Percentiles rank a stretch among this genome's conserved stretches.
Evolutionary conservation across 2,888 invertebrate species (phyloP).

Genomic region (Listrodromus nycthemerus): DNA sequence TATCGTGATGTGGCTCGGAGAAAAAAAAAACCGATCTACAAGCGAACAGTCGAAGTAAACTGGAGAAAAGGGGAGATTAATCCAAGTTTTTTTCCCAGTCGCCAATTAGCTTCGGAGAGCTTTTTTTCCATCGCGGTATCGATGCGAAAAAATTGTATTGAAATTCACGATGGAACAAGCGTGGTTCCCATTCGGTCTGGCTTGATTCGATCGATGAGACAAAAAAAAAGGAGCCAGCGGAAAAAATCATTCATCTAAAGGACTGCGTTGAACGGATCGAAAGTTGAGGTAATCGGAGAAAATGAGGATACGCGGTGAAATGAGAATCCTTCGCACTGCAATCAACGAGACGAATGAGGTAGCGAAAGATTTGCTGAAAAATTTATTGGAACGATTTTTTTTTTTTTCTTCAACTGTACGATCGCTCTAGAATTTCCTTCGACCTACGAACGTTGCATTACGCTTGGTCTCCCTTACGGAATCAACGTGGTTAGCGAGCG

Average conservation of each 20-base stretch:
- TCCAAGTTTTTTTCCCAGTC: neutral
- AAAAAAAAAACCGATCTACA: slow-evolving; percentile 23
- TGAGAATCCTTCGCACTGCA: no score
- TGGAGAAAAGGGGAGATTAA: neutral
- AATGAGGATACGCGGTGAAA: no score
- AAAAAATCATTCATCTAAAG: neutral
- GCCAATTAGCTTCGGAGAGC: slow-evolving; percentile 1
- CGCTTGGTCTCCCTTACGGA: slow-evolving; percentile 74
- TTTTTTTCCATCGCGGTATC: neutral
- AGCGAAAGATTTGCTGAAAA: no score
- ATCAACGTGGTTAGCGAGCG: slow-evolving; percentile 70
- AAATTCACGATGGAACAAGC: neutral
- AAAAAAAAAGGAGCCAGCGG: neutral
- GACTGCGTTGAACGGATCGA: neutral
- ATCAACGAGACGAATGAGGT: no score
- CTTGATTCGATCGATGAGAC: neutral
- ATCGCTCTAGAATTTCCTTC: slow-evolving; percentile 42
- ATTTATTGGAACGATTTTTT: no score
- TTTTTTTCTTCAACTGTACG: neutral
- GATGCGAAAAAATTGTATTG: neutral
- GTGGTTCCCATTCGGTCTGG: neutral
- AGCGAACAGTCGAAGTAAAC: slow-evolving; percentile 2
- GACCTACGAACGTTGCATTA: slow-evolving; percentile 78
- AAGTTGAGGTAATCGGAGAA: no score
- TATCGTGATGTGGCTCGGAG: slow-evolving; percentile 36